These are phyloP conservation scores for Sardina pilchardus DNA, from an alignment of 2,113 vertebrate species.

Conservation along the genomic window DNA sequence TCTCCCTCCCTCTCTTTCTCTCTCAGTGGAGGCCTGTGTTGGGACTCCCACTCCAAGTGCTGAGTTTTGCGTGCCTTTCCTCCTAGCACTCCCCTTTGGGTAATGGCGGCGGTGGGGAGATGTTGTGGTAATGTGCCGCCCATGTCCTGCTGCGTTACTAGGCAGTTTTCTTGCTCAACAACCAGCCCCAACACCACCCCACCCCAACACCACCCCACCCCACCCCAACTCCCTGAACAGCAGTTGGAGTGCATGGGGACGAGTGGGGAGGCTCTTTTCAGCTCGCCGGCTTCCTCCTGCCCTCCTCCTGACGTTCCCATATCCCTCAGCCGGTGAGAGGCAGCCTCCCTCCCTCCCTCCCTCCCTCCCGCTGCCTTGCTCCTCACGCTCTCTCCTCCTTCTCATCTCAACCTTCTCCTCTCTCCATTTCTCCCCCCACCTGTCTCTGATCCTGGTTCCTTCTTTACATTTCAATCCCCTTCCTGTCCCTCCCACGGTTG, in stretches of 20 bases:
- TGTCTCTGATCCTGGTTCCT: conserved; percentile 64
- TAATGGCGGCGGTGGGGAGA: neutral
- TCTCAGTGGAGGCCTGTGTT: neutral
- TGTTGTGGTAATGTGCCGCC: neutral
- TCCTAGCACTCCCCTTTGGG: neutral
- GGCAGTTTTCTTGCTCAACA: neutral
- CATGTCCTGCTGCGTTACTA: neutral
- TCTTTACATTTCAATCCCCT: conserved; percentile 67
- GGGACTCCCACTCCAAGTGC: neutral
- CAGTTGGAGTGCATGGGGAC: neutral
- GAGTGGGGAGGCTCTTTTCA: conserved; percentile 40
- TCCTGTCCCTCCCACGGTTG: conserved; percentile 53
- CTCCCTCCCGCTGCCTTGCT: conserved; percentile 49
- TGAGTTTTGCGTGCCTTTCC: neutral
- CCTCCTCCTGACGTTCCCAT: neutral
- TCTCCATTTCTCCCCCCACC: conserved; percentile 58
- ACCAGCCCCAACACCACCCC: neutral
- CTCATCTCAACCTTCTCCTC: conserved; percentile 43
- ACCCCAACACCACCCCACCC: neutral
- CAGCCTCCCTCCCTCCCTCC: conserved; percentile 19
- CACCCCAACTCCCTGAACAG: neutral
- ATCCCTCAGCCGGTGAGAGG: conserved; percentile 3
- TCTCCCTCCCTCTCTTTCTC: neutral
- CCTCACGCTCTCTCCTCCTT: neutral
- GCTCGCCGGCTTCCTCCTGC: neutral